A percentile compares a stretch with the other conserved stretches of the same genome.
These are phyloP conservation scores for Megalops cyprinoides DNA, from an alignment of 2,797 vertebrate species.

Conservation along the genomic window DNA sequence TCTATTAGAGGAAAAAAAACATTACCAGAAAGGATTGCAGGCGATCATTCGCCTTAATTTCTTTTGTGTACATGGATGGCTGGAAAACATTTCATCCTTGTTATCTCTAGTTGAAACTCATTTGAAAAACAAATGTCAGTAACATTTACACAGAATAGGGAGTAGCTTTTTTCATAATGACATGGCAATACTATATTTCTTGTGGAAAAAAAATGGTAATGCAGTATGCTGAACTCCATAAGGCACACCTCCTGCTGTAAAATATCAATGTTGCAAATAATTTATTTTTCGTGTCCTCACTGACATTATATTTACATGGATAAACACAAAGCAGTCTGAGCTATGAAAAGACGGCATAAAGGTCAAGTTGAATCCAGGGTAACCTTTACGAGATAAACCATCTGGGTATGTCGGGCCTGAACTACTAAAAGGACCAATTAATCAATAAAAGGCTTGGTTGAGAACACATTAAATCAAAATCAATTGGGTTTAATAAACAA, in stretches of 20 bases:
- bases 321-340: slow-evolving; percentile 24
- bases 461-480: too few relatives aligned
- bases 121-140: slow-evolving; percentile 21
- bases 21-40: background rate
- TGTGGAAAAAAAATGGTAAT: background rate
- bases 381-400: background rate
- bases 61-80: background rate
- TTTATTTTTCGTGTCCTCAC: slow-evolving; percentile 17
- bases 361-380: background rate
- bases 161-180: background rate
- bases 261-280: background rate
- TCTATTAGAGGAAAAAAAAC: background rate
- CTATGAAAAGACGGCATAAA: background rate
- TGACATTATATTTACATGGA: slow-evolving; percentile 17
- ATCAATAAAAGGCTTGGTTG: too few relatives aligned
- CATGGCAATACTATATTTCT: background rate
- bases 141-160: slow-evolving; percentile 18
- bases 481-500: too few relatives aligned
- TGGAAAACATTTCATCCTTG: background rate
- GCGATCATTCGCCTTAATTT: slow-evolving; percentile 10
- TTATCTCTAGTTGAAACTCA: background rate
- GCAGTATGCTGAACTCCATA: background rate
- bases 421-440: background rate
- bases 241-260: background rate
- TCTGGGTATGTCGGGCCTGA: background rate